A percentile compares a stretch with the other conserved stretches of the same genome.
Evolutionary conservation across 2,797 vertebrate genomes (phyloP).

Genomic region (Phoebastria nigripes): DNA sequence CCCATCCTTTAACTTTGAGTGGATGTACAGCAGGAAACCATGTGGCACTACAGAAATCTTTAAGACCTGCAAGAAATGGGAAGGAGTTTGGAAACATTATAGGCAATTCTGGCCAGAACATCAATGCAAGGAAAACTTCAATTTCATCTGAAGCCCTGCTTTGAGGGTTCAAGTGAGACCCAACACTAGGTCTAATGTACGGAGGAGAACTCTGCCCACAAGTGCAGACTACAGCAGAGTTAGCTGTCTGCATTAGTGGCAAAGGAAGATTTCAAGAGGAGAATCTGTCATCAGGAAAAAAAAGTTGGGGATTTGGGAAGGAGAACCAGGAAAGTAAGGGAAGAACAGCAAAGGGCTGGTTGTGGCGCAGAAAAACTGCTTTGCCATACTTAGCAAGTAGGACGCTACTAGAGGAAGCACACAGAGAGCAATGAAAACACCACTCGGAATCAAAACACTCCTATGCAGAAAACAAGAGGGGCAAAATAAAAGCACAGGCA

Average conservation of each 20-base stretch:
- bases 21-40: not conserved
- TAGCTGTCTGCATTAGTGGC: not conserved
- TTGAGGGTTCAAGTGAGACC: not conserved
- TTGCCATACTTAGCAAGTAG: not conserved
- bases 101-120: not conserved
- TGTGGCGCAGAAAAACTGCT: not conserved
- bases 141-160: not conserved
- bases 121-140: not conserved
- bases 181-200: not conserved
- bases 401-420: not conserved
- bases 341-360: not conserved
- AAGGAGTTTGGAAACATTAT: not conserved
- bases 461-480: not conserved
- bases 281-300: not conserved
- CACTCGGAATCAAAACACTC: not conserved
- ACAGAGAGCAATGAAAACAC: not conserved
- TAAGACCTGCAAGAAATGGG: not conserved
- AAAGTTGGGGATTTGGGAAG: not conserved
- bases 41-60: not conserved
- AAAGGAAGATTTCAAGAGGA: not conserved
- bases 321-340: not conserved
- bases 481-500: not conserved
- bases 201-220: not conserved
- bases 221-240: not conserved
- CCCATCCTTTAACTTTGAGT: not conserved